These are phyloP conservation scores for Trinorchestia longiramus DNA, from an alignment of 1,140 invertebrate genomes.

Conservation along the genomic window DNA sequence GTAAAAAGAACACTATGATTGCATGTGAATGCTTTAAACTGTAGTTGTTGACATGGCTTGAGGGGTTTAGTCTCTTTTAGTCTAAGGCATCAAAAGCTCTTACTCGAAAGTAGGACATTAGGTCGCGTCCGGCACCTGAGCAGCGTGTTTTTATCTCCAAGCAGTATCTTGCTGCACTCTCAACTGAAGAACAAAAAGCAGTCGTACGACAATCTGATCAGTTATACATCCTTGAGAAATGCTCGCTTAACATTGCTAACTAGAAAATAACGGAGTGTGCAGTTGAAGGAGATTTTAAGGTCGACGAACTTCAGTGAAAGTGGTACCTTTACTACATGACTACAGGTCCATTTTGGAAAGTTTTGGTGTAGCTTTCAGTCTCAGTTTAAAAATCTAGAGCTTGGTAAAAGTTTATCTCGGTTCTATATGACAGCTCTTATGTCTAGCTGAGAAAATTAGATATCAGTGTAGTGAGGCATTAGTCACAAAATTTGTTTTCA, in stretches of 20 bases:
- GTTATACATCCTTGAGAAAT: slow-evolving; percentile 8
- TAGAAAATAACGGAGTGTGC: not conserved
- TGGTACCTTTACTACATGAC: not conserved
- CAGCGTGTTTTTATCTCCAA: slow-evolving; percentile 10
- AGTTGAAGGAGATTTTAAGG: not conserved
- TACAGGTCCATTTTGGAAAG: not conserved
- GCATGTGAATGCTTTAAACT: not conserved
- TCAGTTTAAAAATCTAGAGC: not conserved
- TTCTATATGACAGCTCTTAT: not conserved
- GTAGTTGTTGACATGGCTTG: not conserved
- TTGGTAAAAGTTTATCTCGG: not conserved
- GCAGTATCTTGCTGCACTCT: not conserved
- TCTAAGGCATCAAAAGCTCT: not conserved
- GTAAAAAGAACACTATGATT: not conserved
- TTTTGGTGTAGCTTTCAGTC: not conserved
- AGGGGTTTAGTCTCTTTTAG: not conserved
- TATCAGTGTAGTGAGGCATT: too few species aligned
- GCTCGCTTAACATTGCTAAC: not conserved
- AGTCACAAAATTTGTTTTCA: too few species aligned
- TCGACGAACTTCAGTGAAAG: not conserved
- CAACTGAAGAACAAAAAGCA: not conserved
- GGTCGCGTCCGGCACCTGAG: slow-evolving; percentile 33
- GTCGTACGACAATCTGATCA: not conserved
- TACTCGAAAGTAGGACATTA: slow-evolving; percentile 38
- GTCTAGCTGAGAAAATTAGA: too few species aligned